Percentiles rank a stretch among this genome's conserved stretches.
These are phyloP conservation scores for Coelopa pilipes DNA, from an alignment of 2,888 invertebrate genomes.

Conservation along the genomic window DNA sequence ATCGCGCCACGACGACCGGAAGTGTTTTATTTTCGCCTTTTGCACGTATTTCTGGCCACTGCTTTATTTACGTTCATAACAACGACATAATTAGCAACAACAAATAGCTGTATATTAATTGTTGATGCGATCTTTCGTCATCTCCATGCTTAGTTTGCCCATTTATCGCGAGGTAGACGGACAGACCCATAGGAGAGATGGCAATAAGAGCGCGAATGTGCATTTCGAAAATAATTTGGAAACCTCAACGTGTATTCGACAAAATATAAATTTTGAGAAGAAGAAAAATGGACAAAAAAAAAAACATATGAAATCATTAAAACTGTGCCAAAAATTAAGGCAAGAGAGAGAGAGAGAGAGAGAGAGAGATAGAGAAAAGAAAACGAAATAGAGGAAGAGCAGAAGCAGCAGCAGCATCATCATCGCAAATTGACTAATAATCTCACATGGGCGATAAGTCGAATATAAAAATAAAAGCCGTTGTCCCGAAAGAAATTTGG, in stretches of 20 bases:
- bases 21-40: too few species aligned
- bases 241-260: conserved; percentile 13
- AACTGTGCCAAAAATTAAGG: conserved; percentile 8
- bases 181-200: background rate
- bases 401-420: too few species aligned
- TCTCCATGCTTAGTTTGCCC: background rate
- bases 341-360: too few species aligned
- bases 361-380: too few species aligned
- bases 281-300: background rate
- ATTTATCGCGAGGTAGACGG: background rate
- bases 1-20: too few species aligned
- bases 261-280: conserved; percentile 21
- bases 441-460: too few species aligned
- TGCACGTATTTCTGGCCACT: too few species aligned
- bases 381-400: too few species aligned
- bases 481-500: too few species aligned
- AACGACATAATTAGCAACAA: conserved; percentile 18
- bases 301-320: background rate
- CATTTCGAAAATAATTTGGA: conserved; percentile 16
- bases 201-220: background rate
- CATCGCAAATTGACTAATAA: too few species aligned
- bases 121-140: conserved; percentile 21
- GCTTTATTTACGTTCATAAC: too few species aligned
- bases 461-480: too few species aligned
- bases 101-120: conserved; percentile 11